Evolutionary conservation across 2,113 vertebrate species (phyloP).

Genomic region (Nothobranchius furzeri): DNA sequence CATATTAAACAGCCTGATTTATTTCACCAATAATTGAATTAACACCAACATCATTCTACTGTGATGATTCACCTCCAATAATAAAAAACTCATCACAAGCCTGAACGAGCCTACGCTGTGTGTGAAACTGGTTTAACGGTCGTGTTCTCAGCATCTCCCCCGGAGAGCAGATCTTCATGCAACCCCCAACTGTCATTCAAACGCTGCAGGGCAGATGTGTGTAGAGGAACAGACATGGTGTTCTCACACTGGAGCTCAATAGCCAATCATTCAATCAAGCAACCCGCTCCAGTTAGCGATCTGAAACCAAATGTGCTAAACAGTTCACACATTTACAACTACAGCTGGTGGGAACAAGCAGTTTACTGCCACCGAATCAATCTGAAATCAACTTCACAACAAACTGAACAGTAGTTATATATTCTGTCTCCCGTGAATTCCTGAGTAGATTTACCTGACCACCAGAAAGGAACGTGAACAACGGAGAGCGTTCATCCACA

Average conservation of each 20-base stretch:
- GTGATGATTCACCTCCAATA: constrained; percentile 17
- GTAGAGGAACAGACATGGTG: constrained; percentile 18
- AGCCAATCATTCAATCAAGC: constrained; percentile 31
- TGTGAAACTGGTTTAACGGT: constrained; percentile 26
- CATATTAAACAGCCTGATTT: background rate
- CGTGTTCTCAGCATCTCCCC: constrained; percentile 3
- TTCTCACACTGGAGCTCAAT: constrained; percentile 14
- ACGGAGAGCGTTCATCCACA: no score
- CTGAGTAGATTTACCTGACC: no score
- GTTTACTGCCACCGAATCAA: background rate
- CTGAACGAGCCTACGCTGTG: constrained; percentile 6
- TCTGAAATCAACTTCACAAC: no score
- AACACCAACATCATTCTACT: background rate
- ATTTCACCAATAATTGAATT: background rate
- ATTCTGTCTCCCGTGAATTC: no score
- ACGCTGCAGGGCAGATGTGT: constrained; percentile 45
- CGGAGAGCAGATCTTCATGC: constrained; percentile 12
- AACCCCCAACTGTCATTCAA: constrained; percentile 27
- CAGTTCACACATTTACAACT: constrained; percentile 6
- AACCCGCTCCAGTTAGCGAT: constrained; percentile 2
- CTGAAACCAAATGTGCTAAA: background rate
- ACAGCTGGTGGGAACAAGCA: background rate
- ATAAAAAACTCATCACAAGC: constrained; percentile 35
- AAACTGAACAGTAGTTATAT: no score
- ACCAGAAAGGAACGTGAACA: no score